Evolutionary conservation across 2,797 vertebrate genomes (phyloP), one percentile per base, ranked within the genome.

Genomic region (Microchirus variegatus): DNA sequence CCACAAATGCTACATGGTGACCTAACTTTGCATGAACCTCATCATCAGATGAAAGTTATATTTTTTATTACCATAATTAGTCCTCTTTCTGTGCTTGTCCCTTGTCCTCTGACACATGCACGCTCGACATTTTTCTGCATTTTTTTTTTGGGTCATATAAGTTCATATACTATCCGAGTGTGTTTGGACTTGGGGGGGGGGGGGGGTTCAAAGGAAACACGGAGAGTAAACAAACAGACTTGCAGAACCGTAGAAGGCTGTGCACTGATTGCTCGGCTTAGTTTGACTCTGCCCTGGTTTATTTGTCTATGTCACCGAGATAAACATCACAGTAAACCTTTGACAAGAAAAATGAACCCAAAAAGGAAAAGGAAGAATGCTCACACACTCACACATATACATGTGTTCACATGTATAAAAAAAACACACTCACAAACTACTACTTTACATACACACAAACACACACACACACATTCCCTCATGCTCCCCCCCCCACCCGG

Each of bases 321-420:
- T 94, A 95, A 95, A 93, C 90, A 90, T 93, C 91, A 88, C 88
- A 90, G 83, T 77, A 82, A 80, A 86, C 90, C 91, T 87, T 82
- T 22, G n/a, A 89, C 78, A 88, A 93, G 91, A 92, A 88, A 93
- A 94, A 92, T 90, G 82, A 92, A 93, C 89, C 90, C 81, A 82
- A 69, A 31, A 31, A n/a, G n/a, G 31, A 61, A 78, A 84, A 78
- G 84, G 77, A 79, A 67, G 66, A 70, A 80, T 48, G 14, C 68
- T 59, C 51, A n/a, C 63, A 26, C 54, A 46, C 67, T 80, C 65
- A 53, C 75, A 84, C 78, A 75, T 70, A 60, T 54, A 62, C 43
- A 55, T 67, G 66, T 55, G 58, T 37, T 67, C 38, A 5, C 53
- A 76, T 60, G 59, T 76, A 45, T n/a, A n/a, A n/a, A n/a, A n/a